Base-by-base conservation (phyloP, 2,113 vertebrate genomes). In the Athene cunicularia region DNA sequence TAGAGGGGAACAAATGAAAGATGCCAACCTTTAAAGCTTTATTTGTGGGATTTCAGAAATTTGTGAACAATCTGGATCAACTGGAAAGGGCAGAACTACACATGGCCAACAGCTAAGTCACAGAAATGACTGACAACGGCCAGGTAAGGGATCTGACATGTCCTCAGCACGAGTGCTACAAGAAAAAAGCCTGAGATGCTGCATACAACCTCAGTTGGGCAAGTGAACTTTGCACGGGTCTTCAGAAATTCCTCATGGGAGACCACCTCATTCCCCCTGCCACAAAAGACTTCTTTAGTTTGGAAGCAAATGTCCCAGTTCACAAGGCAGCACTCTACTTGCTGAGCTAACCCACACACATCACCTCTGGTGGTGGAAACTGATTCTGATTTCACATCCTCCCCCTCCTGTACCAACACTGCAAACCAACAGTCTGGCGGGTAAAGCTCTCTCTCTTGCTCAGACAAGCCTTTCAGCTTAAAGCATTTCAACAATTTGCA, bases 361-460 rank as follows among this genome's bases (percentile, higher is more conserved):
- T 3, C 0, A 0, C 10, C 37, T 58, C 47, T 33, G n/a, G 15
- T 3, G 8, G 18, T 19, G 37, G 47, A 62, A 80, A 63, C 11
- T 2, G 10, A 32, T 19, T 59, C 20, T 35, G 20, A 60, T 23
- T 85, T 83, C 60, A 72, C 71, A 86, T 21, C 62, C 41, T 73
- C 47, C 32, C 50, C 14, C 32, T 94, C 52, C 80, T 24, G 12
- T 19, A 41, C 50, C 4, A 19, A 45, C 27, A 47, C 49, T 8
- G 11, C 58, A 91, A 63, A 16, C 17, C 85, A 60, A 20, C 2
- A 6, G 4, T 9, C 37, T 71, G 32, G 52, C 52, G 88, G 58
- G 47, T 58, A 67, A 24, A 58, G 67, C 59, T 50, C n/a, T 9
- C 52, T 17, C 15, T 27, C 20, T 30, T 5, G 24, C 84, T 56